phyloP scores from a whole-genome alignment of 2,888 invertebrate genomes.

The Petrophora chlorosata region DNA sequence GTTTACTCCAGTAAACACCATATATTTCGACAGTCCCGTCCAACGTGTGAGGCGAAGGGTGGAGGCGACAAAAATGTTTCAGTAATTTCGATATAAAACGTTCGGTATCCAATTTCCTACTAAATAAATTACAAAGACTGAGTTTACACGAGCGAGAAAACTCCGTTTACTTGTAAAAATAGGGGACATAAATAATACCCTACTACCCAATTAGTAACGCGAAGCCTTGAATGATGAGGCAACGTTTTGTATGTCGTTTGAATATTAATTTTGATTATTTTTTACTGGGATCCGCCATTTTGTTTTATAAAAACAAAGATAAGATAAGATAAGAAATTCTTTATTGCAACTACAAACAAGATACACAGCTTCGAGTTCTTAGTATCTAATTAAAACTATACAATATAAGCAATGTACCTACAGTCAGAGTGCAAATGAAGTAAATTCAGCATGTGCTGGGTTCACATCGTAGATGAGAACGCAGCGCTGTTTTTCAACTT shows the following conservation, averaged over 20 bases:
- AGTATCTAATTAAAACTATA: too few species aligned
- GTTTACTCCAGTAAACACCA: background rate
- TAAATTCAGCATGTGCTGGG: too few species aligned
- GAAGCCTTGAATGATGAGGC: conserved; percentile 22
- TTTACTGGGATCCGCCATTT: too few species aligned
- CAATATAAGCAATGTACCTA: too few species aligned
- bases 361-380: too few species aligned
- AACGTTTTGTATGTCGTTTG: conserved; percentile 10
- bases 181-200: conserved; percentile 24
- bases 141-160: conserved; percentile 8
- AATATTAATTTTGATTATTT: conserved; percentile 17
- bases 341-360: too few species aligned
- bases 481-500: too few species aligned
- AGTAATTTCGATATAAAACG: conserved; percentile 10
- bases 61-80: conserved; percentile 10
- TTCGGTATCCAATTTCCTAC: conserved; percentile 24
- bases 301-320: too few species aligned
- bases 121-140: conserved; percentile 10
- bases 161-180: conserved; percentile 27
- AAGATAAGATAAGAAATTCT: too few species aligned
- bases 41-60: conserved; percentile 1
- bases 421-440: too few species aligned
- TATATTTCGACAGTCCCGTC: background rate
- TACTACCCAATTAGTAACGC: conserved; percentile 35
- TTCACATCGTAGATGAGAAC: too few species aligned